phyloP scores from a whole-genome alignment of 64 coral and sea anemone genomes.

The Stichodactyla mertensii region DNA sequence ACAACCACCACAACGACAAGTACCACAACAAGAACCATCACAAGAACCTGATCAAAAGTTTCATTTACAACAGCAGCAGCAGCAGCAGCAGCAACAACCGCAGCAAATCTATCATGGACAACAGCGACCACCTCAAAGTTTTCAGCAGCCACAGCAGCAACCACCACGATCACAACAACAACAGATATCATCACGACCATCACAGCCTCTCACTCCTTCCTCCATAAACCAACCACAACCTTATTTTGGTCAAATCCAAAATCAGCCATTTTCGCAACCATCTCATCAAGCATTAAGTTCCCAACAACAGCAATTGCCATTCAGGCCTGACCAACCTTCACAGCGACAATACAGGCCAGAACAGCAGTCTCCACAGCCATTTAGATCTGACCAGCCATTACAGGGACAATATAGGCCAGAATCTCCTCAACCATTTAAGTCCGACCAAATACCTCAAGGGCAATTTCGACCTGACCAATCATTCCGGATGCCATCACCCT shows the following conservation, averaged over 20 bases:
- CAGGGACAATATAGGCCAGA: slow-evolving; percentile 9
- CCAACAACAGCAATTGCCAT: not conserved
- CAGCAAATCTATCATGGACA: slow-evolving; percentile 4
- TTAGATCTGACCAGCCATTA: not conserved
- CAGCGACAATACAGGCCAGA: not conserved
- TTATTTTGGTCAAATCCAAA: not conserved
- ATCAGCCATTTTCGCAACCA: not conserved
- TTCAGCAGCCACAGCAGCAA: slow-evolving; percentile 19
- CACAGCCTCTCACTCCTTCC: slow-evolving; percentile 1
- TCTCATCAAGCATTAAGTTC: not conserved
- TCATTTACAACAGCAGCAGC: not conserved
- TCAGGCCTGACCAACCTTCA: not conserved
- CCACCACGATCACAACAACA: slow-evolving; percentile 4
- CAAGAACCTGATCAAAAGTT: not conserved
- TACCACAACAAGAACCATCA: not conserved
- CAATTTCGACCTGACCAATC: not conserved
- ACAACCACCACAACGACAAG: slow-evolving; percentile 4
- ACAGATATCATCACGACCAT: not conserved
- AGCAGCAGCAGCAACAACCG: slow-evolving; percentile 28
- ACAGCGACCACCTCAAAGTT: not conserved
- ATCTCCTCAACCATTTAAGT: slow-evolving; percentile 2
- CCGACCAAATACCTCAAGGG: slow-evolving; percentile 1
- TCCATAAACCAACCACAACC: not conserved
- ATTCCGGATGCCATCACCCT: not conserved
- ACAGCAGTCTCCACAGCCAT: slow-evolving; percentile 18